Percentiles rank a stretch among this genome's conserved stretches.
Conservation (phyloP, 2,888 invertebrate genomes). For the Trichogramma evanescens region DNA sequence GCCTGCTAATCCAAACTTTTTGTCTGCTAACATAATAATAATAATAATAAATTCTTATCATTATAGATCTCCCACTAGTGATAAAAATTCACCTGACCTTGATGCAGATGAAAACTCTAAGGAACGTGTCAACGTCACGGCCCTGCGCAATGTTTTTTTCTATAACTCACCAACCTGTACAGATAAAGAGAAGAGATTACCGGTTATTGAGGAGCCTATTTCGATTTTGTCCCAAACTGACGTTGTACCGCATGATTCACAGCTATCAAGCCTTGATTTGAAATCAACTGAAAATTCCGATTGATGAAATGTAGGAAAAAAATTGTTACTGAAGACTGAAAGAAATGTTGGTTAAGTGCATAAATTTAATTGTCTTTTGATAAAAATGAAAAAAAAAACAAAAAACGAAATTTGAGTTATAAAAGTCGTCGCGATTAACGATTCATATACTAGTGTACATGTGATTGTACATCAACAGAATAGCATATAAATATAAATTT, state of each 20-base stretch:
- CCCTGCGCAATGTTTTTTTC: slow-evolving; percentile 52
- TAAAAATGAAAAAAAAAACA: background rate
- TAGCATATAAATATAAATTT: background rate
- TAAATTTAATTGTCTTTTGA: slow-evolving; percentile 10
- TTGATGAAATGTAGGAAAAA: slow-evolving; percentile 27
- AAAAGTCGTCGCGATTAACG: slow-evolving; percentile 13
- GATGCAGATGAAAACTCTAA: slow-evolving; percentile 35
- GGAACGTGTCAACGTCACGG: slow-evolving; percentile 49
- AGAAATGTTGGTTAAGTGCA: slow-evolving; percentile 7
- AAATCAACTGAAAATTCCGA: slow-evolving; percentile 27
- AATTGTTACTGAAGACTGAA: slow-evolving; percentile 17
- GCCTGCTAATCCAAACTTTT: slow-evolving; percentile 8
- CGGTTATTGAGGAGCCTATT: slow-evolving; percentile 39
- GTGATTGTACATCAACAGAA: slow-evolving; percentile 16
- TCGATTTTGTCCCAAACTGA: slow-evolving; percentile 25
- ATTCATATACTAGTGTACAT: slow-evolving; percentile 6
- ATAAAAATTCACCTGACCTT: slow-evolving; percentile 28
- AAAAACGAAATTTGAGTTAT: slow-evolving; percentile 16
- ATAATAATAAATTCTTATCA: background rate
- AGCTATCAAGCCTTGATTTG: slow-evolving; percentile 2
- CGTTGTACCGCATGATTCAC: background rate
- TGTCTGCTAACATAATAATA: slow-evolving; percentile 9
- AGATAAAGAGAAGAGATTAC: slow-evolving; percentile 38
- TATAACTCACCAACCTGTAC: slow-evolving; percentile 36
- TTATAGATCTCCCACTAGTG: slow-evolving; percentile 31